A percentile compares a stretch with the other conserved stretches of the same genome.
These are phyloP conservation scores for Dicrurus megarhynchus DNA, from an alignment of 2,113 vertebrate species.

Conservation along the genomic window DNA sequence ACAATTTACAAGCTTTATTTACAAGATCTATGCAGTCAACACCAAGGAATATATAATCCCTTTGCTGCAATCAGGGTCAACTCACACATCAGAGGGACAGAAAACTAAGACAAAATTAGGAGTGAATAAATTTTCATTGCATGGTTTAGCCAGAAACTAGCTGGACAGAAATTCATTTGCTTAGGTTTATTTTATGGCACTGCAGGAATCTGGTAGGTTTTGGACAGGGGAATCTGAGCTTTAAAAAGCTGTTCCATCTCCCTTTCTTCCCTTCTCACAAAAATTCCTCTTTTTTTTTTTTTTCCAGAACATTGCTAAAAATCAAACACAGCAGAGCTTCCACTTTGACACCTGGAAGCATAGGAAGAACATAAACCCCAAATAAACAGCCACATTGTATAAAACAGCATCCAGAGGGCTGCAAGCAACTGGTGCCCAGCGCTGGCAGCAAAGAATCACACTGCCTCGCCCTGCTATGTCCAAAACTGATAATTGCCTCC, in stretches of 20 bases:
- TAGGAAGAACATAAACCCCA: neutral
- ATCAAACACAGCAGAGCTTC: neutral
- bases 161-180: neutral
- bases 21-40: neutral
- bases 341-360: neutral
- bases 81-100: neutral
- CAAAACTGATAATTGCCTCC: neutral
- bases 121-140: neutral
- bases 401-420: neutral
- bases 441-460: neutral
- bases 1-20: neutral
- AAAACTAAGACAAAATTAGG: neutral
- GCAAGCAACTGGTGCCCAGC: fast-evolving
- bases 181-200: neutral
- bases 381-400: neutral
- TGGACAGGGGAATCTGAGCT: neutral
- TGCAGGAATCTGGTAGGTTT: neutral
- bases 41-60: neutral
- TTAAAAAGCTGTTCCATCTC: neutral
- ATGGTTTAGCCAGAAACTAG: neutral
- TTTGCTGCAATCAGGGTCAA: neutral
- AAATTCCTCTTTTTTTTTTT: neutral
- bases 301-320: neutral
- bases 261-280: neutral
- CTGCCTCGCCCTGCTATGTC: neutral